Evolutionary conservation across 2,113 vertebrate genomes (phyloP), one percentile per base, ranked within the genome.

Genomic region (Psittacula cyanocephala): DNA sequence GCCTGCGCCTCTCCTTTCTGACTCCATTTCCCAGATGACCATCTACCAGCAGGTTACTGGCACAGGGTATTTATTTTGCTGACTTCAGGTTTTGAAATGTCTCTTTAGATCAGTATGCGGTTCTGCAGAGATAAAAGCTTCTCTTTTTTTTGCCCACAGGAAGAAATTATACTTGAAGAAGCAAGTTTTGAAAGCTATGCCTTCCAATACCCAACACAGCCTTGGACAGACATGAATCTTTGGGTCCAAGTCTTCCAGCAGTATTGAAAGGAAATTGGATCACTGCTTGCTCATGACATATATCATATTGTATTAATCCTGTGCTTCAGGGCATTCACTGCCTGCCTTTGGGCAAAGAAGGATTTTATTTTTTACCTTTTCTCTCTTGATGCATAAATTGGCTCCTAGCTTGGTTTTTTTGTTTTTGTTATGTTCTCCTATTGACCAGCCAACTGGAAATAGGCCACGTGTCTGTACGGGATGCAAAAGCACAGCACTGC

Each of bases 181-280:
- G 57, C 39, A 4, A 60, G 6, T n/a, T 86, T 71, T 52, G 62
- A 84, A 84, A 75, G 9, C 39, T 81, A 10, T 5, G 7, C 27
- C 41, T 95, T 81, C 44, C 65, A 81, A 27, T 72, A 80, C 33
- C 53, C 82, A 91, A 7, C 0, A 1, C 18, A 46, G 28, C 7
- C 5, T 47, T 72, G 62, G 44, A 91, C 17, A 91, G 65, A 76
- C 28, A 39, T 55, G 65, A 92, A 62, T 76, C 24, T 64, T 65
- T 76, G 52, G 29, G 75, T 69, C 33, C 35, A 52, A 85, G 27
- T 57, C 44, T 95, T 49, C 49, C 79, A 71, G 49, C 25, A 77
- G 33, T 80, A 91, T 76, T 86, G 67, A 89, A 93, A 86, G 52
- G 44, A 89, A 95, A 80, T 72, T 39, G 49, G 63, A 88, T 88